phyloP scores from a whole-genome alignment of 1,140 invertebrate species.

The Apis cerana region DNA sequence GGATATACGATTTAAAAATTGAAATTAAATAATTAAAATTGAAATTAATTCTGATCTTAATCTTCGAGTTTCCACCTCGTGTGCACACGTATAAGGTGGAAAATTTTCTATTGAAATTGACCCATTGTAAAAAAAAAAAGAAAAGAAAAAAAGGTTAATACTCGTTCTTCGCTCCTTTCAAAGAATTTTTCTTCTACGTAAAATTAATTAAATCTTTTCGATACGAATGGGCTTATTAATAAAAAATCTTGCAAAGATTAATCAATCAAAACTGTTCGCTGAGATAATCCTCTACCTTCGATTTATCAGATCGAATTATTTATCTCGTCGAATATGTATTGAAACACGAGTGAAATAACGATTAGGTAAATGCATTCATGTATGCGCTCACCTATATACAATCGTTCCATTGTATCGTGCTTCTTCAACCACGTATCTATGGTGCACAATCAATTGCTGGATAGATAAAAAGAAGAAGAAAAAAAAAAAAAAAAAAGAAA shows the following conservation, averaged over 20 bases:
- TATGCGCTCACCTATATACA: not conserved
- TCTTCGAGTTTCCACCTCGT: too few relatives aligned
- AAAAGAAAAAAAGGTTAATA: not conserved
- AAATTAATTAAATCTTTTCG: not conserved
- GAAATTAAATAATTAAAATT: too few relatives aligned
- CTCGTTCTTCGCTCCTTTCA: not conserved
- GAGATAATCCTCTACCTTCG: constrained; percentile 12
- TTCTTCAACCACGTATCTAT: not conserved
- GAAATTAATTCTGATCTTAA: too few relatives aligned
- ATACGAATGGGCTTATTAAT: not conserved
- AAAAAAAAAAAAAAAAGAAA: too few relatives aligned
- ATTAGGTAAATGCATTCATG: constrained; percentile 11
- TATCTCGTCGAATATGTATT: not conserved
- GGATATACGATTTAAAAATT: too few relatives aligned
- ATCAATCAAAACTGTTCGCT: constrained; percentile 14
- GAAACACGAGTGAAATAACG: not conserved
- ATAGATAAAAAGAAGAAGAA: not conserved
- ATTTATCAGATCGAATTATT: constrained; percentile 20
- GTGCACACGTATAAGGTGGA: too few relatives aligned
- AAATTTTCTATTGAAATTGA: too few relatives aligned
- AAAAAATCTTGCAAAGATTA: too few relatives aligned
- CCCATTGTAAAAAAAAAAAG: not conserved
- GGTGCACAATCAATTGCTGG: constrained; percentile 21
- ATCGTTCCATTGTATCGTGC: not conserved
- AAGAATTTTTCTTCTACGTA: not conserved